A percentile compares a stretch with the other conserved stretches of the same genome.
Conservation (phyloP, 2,888 invertebrate genomes). For the Serripes groenlandicus region DNA sequence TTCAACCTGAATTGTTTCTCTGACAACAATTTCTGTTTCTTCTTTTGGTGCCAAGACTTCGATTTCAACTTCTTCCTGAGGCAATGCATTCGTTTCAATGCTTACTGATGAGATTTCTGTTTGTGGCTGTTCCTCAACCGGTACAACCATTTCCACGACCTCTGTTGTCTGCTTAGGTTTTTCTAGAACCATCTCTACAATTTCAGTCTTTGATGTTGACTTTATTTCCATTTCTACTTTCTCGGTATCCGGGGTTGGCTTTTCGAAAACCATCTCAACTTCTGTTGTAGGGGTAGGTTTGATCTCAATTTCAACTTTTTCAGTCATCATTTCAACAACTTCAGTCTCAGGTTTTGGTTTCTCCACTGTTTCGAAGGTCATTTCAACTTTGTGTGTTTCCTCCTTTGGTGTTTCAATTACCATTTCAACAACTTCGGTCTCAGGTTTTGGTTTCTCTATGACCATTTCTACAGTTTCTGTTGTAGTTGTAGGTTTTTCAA, state of each 20-base stretch:
- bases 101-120: neutral
- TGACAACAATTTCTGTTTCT: constrained; percentile 54
- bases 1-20: constrained; percentile 54
- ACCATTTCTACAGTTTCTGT: neutral
- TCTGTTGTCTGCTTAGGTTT: neutral
- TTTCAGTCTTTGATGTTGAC: constrained; percentile 37
- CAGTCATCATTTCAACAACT: constrained; percentile 29
- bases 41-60: constrained; percentile 51
- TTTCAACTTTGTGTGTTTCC: neutral
- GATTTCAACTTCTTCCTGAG: constrained; percentile 42
- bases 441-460: neutral
- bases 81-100: neutral
- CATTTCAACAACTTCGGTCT: too few species aligned
- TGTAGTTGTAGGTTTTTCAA: neutral
- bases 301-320: constrained; percentile 43
- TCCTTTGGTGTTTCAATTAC: neutral
- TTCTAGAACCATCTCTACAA: constrained; percentile 26
- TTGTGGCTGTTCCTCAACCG: neutral
- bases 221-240: constrained; percentile 26
- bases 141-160: constrained; percentile 17
- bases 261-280: too few species aligned
- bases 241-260: too few species aligned
- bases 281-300: too few species aligned
- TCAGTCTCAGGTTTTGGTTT: constrained; percentile 1
- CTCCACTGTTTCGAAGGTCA: neutral